Evolutionary conservation across 2,888 invertebrate species (phyloP), one percentile per base, ranked within the genome.

Genomic region (Vanessa cardui): DNA sequence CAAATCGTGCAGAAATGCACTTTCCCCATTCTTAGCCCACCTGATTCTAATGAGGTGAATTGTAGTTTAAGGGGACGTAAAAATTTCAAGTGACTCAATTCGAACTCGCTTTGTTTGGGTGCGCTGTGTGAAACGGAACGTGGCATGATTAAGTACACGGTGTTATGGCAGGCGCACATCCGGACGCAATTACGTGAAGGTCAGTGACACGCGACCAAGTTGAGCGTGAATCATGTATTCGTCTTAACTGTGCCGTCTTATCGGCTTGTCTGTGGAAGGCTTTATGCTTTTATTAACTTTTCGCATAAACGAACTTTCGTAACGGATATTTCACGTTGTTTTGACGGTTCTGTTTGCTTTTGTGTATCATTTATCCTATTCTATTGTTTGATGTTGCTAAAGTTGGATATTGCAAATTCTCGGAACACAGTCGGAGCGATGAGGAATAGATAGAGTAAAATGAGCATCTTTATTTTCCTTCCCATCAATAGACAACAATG

Each of bases 1-100:
- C 80, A 74, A 80, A 79, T 85, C 89, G 86, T 88, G 87, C 80
- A 82, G 86, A 88, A 91, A 89, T 90, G 88, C 86, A 83, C 78
- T 81, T 82, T 80, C 85, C 84, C 83, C 81, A 15, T 8, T 39
- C 56, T 12, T 39, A 68, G 72, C 72, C 75, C 76, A 76, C 75
- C 74, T 76, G 74, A 74, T 73, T 54, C 66, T 74, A 77, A 77
- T 75, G 72, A 74, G 68, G 73, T 67, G 74, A 74, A 73, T 66
- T 72, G 71, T 72, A 74, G 66, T 70, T 74, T 70, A 70, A 72
- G 72, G 64, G 50, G 58, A 65, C 59, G 62, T 59, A 56, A 62
- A 54, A 61, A 64, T 69, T 65, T 59, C 65, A 47, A 64, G 59
- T 56, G 49, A 54, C 39, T 50, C 45, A 64, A 68, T 63, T 62